phyloP scores from a whole-genome alignment of 2,113 vertebrate species.

The Myrmophylax atrothorax region DNA sequence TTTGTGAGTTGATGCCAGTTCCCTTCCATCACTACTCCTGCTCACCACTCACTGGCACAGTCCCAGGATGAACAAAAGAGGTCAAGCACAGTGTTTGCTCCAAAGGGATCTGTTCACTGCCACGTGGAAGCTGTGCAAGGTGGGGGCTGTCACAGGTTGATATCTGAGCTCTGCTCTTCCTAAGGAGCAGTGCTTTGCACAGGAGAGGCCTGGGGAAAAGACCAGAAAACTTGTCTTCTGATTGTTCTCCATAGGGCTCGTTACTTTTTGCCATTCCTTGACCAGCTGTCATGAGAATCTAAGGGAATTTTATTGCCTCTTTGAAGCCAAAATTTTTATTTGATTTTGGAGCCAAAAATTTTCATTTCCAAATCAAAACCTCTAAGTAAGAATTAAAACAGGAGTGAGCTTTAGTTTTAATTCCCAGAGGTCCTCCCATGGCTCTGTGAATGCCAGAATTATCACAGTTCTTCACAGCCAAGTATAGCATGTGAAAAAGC shows the following conservation, averaged over 20 bases:
- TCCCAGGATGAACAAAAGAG: neutral
- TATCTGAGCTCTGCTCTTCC: neutral
- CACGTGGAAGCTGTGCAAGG: neutral
- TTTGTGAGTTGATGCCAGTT: neutral
- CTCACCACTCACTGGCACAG: neutral
- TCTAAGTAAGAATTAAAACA: neutral
- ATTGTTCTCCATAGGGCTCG: neutral
- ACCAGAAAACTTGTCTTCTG: neutral
- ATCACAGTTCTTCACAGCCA: neutral
- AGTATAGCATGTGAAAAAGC: neutral
- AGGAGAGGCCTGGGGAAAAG: neutral
- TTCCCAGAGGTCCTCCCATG: neutral
- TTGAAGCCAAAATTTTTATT: neutral
- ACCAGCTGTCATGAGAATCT: neutral
- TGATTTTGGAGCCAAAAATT: neutral
- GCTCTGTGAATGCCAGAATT: neutral
- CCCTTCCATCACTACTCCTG: neutral
- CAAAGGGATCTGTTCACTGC: neutral
- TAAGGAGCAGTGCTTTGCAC: neutral
- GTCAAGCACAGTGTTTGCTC: accelerated
- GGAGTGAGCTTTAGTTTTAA: neutral
- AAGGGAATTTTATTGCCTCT: neutral
- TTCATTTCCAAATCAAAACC: neutral
- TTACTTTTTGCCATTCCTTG: neutral
- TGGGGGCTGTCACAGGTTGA: accelerated